phyloP scores from a whole-genome alignment of 2,888 invertebrate species.

The Odontocerum albicorne region DNA sequence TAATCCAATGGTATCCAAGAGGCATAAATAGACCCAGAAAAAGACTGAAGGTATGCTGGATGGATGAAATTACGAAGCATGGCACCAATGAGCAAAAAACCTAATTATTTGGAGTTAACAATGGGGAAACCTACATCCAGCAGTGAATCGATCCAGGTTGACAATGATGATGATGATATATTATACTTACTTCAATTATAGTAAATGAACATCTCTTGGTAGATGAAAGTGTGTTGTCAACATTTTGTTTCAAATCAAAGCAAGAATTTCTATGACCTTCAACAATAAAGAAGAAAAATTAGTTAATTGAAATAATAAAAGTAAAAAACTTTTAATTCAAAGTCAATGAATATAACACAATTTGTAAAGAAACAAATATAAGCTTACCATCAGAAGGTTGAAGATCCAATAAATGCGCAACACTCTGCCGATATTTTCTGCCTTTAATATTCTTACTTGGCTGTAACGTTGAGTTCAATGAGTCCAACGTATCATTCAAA shows the following conservation, averaged over 20 bases:
- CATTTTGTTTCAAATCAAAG: constrained; percentile 13
- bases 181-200: constrained; percentile 49
- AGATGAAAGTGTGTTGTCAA: constrained; percentile 41
- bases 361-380: constrained; percentile 4
- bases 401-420: constrained; percentile 55
- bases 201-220: constrained; percentile 50
- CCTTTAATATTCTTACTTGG: constrained; percentile 51
- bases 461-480: constrained; percentile 42
- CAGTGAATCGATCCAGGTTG: too few species aligned
- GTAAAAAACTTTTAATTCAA: too few species aligned
- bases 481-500: constrained; percentile 38
- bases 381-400: constrained; percentile 52
- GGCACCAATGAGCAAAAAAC: too few species aligned
- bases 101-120: too few species aligned
- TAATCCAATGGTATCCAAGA: too few species aligned
- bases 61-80: too few species aligned
- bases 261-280: constrained; percentile 5
- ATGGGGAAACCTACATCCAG: too few species aligned
- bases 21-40: too few species aligned
- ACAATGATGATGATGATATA: too few species aligned
- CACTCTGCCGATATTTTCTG: constrained; percentile 58
- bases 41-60: too few species aligned
- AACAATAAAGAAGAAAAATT: constrained; percentile 9
- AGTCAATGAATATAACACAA: too few species aligned
- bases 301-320: too few species aligned